Percentiles rank a stretch among this genome's conserved stretches.
These are phyloP conservation scores for Psylliodes chrysocephalus DNA, from an alignment of 2,888 invertebrate genomes.

Conservation along the genomic window DNA sequence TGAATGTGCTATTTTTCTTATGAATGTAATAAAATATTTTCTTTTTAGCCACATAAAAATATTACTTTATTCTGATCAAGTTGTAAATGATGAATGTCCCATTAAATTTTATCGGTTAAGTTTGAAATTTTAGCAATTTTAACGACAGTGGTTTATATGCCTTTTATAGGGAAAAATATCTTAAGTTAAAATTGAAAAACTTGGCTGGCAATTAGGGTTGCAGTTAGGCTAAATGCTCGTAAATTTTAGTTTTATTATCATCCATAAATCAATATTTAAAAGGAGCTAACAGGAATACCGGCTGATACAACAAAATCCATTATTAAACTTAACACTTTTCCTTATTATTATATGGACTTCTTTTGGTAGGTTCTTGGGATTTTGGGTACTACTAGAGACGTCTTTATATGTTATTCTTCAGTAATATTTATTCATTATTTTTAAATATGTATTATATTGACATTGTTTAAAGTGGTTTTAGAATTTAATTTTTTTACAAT, in stretches of 20 bases:
- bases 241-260: neutral
- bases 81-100: slow-evolving; percentile 59
- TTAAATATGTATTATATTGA: too few species aligned
- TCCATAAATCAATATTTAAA: neutral
- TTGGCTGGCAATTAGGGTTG: slow-evolving; percentile 3
- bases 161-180: slow-evolving; percentile 33
- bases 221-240: neutral
- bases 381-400: too few species aligned
- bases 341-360: too few species aligned
- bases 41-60: slow-evolving; percentile 55
- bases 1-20: slow-evolving; percentile 62
- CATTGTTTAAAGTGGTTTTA: too few species aligned
- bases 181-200: slow-evolving; percentile 35
- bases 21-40: slow-evolving; percentile 62
- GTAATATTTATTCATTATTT: too few species aligned
- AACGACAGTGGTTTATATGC: neutral
- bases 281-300: too few species aligned
- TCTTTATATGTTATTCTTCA: too few species aligned
- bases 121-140: neutral
- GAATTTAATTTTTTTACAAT: too few species aligned
- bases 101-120: slow-evolving; percentile 51
- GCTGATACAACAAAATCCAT: too few species aligned
- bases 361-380: too few species aligned
- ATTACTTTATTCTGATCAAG: slow-evolving; percentile 58
- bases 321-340: too few species aligned